Evolutionary conservation across 2,113 vertebrate genomes (phyloP).

Genomic region (Neopipo cinnamomea): DNA sequence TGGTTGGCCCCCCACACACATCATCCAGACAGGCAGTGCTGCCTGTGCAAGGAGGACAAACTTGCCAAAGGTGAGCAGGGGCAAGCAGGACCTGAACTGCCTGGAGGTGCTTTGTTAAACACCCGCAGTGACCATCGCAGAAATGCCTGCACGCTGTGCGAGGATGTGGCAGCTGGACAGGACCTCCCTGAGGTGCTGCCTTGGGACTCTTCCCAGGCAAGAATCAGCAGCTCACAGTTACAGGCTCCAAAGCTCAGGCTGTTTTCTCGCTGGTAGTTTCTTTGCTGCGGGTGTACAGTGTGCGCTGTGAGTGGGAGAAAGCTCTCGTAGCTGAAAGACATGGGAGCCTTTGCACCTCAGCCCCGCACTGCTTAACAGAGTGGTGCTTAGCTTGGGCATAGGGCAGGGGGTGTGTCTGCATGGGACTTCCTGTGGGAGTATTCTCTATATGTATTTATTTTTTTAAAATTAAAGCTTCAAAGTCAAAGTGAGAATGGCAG

Average conservation of each 20-base stretch:
- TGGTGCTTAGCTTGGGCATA: not conserved
- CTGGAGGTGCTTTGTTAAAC: not conserved
- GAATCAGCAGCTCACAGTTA: not conserved
- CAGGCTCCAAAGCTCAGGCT: not conserved
- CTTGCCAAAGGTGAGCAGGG: not conserved
- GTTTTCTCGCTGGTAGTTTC: not conserved
- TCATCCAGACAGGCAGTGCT: not conserved
- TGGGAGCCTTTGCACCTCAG: not conserved
- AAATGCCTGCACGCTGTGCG: fast-evolving
- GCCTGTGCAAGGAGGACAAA: not conserved
- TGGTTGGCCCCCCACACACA: not conserved
- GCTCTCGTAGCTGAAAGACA: not conserved
- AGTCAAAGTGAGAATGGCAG: not conserved
- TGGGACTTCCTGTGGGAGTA: not conserved
- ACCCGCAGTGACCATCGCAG: fast-evolving
- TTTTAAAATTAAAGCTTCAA: not conserved
- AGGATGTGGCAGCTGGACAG: not conserved
- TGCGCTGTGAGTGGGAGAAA: not conserved
- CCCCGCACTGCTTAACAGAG: not conserved
- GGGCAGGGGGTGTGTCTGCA: not conserved
- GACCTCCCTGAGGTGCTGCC: not conserved
- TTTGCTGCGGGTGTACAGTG: not conserved
- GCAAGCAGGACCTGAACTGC: not conserved
- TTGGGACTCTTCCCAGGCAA: not conserved
- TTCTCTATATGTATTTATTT: too few relatives aligned